Percentiles rank a stretch among this genome's conserved stretches.
Evolutionary conservation across 2,888 invertebrate genomes (phyloP).

Genomic region (Oegoconia quadripuncta): DNA sequence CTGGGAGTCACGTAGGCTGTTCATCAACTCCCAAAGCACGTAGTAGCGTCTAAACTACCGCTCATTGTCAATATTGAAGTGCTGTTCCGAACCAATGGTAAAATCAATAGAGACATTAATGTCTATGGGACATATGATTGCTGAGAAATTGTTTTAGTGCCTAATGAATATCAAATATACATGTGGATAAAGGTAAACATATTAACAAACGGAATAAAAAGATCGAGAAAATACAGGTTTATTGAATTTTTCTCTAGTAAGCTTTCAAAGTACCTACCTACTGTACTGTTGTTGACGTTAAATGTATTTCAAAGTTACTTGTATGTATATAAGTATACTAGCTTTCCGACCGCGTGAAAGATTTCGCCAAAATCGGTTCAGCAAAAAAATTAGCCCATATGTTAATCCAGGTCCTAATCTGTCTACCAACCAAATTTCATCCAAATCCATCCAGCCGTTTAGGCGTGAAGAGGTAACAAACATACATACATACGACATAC

Average conservation of each 20-base stretch:
- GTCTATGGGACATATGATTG: constrained; percentile 59
- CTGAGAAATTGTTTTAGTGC: constrained; percentile 46
- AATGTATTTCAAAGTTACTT: too few species aligned
- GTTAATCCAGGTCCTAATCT: too few species aligned
- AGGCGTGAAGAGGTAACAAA: too few species aligned
- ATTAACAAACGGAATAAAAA: not conserved
- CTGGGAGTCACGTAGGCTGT: constrained; percentile 68
- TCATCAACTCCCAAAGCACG: constrained; percentile 69
- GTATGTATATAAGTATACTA: too few species aligned
- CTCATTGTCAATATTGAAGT: constrained; percentile 76
- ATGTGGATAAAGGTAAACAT: not conserved
- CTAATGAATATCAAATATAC: constrained; percentile 49
- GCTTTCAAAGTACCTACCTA: too few species aligned
- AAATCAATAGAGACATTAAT: constrained; percentile 71
- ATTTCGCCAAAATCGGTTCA: too few species aligned
- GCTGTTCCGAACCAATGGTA: constrained; percentile 61
- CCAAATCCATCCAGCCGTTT: too few species aligned
- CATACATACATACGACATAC: too few species aligned
- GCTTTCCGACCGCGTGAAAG: too few species aligned
- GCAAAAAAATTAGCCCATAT: too few species aligned
- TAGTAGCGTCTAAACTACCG: constrained; percentile 74
- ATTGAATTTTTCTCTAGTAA: not conserved
- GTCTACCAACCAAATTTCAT: too few species aligned
- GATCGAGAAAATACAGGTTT: not conserved
- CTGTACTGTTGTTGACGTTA: too few species aligned